These are phyloP conservation scores for Habrosyne pyritoides DNA, from an alignment of 2,888 invertebrate species.

Conservation along the genomic window DNA sequence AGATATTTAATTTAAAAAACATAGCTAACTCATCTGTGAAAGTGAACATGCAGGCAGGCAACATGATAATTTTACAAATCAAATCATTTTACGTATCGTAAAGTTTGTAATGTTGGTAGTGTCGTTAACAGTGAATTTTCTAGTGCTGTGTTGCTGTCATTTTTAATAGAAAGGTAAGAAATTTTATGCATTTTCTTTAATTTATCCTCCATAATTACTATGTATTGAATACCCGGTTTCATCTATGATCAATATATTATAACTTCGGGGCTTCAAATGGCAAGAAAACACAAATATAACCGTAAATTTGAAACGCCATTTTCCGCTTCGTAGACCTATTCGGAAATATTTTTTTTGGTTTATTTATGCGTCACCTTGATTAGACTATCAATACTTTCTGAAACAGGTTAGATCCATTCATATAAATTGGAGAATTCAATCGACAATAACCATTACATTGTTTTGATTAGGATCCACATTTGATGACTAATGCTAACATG, in stretches of 20 bases:
- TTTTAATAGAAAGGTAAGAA: conserved; percentile 75
- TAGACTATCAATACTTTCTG: conserved; percentile 24
- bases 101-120: conserved; percentile 30
- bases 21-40: not conserved
- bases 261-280: conserved; percentile 10
- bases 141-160: conserved; percentile 77
- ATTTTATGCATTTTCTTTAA: conserved; percentile 44
- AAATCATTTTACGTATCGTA: conserved; percentile 26
- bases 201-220: conserved; percentile 15
- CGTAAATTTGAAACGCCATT: conserved; percentile 75
- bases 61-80: conserved; percentile 18
- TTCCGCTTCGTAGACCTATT: conserved; percentile 69
- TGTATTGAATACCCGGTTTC: conserved; percentile 10
- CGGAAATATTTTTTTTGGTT: conserved; percentile 61
- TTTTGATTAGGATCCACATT: conserved; percentile 40
- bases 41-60: conserved; percentile 21
- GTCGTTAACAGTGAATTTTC: conserved; percentile 63
- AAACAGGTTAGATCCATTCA: conserved; percentile 15
- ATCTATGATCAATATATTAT: not conserved
- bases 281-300: conserved; percentile 39
- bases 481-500: conserved; percentile 64
- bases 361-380: conserved; percentile 33
- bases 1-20: no score
- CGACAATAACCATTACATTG: conserved; percentile 8
- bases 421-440: not conserved